Base-by-base conservation (phyloP, 2,797 vertebrate genomes). In the Crax fasciolata region DNA sequence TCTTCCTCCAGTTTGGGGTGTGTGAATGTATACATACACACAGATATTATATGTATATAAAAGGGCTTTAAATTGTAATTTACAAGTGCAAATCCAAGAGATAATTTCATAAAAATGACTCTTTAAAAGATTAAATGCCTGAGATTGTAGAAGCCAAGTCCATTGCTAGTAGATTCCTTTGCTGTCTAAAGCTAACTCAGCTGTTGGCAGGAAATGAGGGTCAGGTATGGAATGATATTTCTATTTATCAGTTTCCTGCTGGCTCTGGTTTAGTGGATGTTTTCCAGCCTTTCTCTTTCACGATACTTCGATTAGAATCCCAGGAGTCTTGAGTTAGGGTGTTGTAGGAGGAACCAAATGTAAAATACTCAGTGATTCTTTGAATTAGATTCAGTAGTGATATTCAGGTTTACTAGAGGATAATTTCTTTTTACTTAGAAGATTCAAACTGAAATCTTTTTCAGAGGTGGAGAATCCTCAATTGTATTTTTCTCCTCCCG, bases 401-500 rank as follows among this genome's bases (percentile, higher is more conserved):
- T 28, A 38, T 13, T 63, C 48, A 71, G n/a, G 8, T 67, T 84
- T 39, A 16, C 57, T 35, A 28, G 24, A 51, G 2, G 25, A 38
- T 14, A 71, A 8, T 10, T 87, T 84, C 8, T 19, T 78, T 21
- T 78, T 77, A 11, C 62, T 52, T 52, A 14, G 17, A 49, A 71
- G 57, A 28, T 63, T 7, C 52, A 87, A 27, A 46, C 30, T 73
- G 71, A 66, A 92, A 28, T 39, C 35, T 11, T 44, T 57, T 38
- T 62, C 11, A 66, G 77, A 92, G 23, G 14, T 48, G 67, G 6
- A 4, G 32, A 68, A 10, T 55, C 27, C 32, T 92, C 27, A 54
- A 0, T 0, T 73, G 4, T 25, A 3, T 49, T 88, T 88, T 75
- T 10, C 27, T 79, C 0, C 28, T 66, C 17, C 17, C 20, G 0